Conservation (phyloP, 1,140 invertebrate species). For the Tetraneura akinire region DNA sequence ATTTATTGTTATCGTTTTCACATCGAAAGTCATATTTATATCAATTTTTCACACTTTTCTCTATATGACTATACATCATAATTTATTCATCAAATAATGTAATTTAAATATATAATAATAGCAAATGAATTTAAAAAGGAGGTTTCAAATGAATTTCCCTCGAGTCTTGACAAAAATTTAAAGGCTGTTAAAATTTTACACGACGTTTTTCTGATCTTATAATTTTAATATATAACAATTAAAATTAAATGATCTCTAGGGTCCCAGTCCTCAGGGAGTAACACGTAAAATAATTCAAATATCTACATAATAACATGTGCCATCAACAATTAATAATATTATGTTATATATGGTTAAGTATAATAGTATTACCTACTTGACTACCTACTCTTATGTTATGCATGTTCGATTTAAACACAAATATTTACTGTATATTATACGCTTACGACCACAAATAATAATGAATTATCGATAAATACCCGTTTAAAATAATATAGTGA, state of each 20-base stretch:
- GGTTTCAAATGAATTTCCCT: slow-evolving; percentile 20
- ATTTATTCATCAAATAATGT: slow-evolving; percentile 23
- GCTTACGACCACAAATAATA: no score
- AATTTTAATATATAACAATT: neutral
- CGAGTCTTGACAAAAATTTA: slow-evolving; percentile 1
- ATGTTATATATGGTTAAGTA: no score
- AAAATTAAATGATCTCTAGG: neutral
- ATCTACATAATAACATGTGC: no score
- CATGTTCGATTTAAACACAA: no score
- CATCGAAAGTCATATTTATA: neutral
- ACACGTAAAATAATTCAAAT: neutral
- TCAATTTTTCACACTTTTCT: slow-evolving; percentile 34
- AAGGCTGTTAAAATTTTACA: neutral
- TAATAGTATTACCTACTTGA: no score
- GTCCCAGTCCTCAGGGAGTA: neutral
- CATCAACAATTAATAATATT: no score
- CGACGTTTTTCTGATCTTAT: neutral
- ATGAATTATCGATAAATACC: neutral
- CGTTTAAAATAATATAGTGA: no score
- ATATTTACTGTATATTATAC: no score
- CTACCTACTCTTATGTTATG: no score
- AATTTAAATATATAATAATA: neutral
- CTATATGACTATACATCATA: neutral
- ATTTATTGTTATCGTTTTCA: slow-evolving; percentile 16
- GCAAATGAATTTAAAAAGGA: slow-evolving; percentile 6